Evolutionary conservation across 2,888 invertebrate species (phyloP).

Genomic region (Xestia sexstrigata): DNA sequence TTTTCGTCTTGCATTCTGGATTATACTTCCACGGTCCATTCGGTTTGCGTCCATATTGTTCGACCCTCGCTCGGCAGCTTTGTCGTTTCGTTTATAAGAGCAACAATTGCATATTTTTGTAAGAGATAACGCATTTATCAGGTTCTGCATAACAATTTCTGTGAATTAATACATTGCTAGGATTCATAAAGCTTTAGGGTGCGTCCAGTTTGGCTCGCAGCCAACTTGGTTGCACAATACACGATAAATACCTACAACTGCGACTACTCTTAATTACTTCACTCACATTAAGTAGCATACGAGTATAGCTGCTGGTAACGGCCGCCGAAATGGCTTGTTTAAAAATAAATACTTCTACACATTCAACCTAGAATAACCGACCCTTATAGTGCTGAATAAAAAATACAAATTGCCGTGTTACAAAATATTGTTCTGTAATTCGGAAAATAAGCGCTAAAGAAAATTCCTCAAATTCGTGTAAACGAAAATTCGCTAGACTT

Average conservation of each 20-base stretch:
- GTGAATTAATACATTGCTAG: constrained; percentile 83
- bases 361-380: constrained; percentile 32
- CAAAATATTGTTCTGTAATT: constrained; percentile 38
- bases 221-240: constrained; percentile 86
- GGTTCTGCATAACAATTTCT: constrained; percentile 77
- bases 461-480: constrained; percentile 52
- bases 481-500: constrained; percentile 51
- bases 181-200: constrained; percentile 83
- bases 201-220: constrained; percentile 81
- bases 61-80: constrained; percentile 71
- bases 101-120: constrained; percentile 56
- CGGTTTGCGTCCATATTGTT: constrained; percentile 77
- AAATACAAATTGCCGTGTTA: constrained; percentile 32
- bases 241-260: constrained; percentile 86
- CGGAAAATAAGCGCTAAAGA: constrained; percentile 36
- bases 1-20: constrained; percentile 87
- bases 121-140: constrained; percentile 74
- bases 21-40: constrained; percentile 83
- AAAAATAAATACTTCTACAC: constrained; percentile 54
- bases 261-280: constrained; percentile 87
- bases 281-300: constrained; percentile 81
- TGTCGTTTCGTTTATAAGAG: constrained; percentile 52
- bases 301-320: constrained; percentile 51
- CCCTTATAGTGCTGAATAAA: constrained; percentile 23
- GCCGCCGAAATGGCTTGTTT: constrained; percentile 47